A percentile compares a stretch with the other conserved stretches of the same genome.
Conservation (phyloP, 2,113 vertebrate genomes). For the Ranitomeya variabilis region DNA sequence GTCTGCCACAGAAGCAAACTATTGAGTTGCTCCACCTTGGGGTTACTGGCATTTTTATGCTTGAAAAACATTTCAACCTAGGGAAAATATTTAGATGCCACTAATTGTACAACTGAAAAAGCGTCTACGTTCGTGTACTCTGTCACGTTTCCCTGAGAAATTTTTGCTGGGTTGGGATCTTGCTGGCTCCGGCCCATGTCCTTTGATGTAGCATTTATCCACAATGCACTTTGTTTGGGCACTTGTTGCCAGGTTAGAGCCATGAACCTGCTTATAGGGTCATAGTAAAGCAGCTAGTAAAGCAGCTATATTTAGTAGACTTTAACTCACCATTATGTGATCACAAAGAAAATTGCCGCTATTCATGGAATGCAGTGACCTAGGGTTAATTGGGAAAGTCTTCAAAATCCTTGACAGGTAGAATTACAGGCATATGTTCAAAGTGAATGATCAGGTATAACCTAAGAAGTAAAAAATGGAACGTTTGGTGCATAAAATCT, state of each 20-base stretch:
- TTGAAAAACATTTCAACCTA: too few species aligned
- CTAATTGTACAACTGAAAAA: not conserved
- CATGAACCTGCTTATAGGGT: conserved; percentile 27
- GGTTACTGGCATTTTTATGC: too few species aligned
- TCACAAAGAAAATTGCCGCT: conserved; percentile 50
- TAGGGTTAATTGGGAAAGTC: conserved; percentile 48
- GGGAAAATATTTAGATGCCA: not conserved
- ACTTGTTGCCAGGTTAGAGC: conserved; percentile 13
- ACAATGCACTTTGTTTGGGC: conserved; percentile 6
- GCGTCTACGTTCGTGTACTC: not conserved
- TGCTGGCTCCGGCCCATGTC: not conserved
- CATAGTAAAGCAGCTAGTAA: not conserved
- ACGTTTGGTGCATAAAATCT: not conserved
- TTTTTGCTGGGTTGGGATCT: not conserved
- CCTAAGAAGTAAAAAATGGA: not conserved
- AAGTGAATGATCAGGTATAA: not conserved
- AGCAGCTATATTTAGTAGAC: conserved; percentile 38
- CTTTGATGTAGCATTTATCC: conserved; percentile 3
- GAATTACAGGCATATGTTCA: conserved; percentile 52
- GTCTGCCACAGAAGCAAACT: too few species aligned
- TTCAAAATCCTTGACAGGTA: conserved; percentile 53
- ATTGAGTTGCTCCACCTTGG: too few species aligned
- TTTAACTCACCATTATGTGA: conserved; percentile 38
- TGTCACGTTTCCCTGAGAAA: not conserved
- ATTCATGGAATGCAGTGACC: conserved; percentile 45